phyloP scores from a whole-genome alignment of 2,888 invertebrate species.

The Yponomeuta evonymella region DNA sequence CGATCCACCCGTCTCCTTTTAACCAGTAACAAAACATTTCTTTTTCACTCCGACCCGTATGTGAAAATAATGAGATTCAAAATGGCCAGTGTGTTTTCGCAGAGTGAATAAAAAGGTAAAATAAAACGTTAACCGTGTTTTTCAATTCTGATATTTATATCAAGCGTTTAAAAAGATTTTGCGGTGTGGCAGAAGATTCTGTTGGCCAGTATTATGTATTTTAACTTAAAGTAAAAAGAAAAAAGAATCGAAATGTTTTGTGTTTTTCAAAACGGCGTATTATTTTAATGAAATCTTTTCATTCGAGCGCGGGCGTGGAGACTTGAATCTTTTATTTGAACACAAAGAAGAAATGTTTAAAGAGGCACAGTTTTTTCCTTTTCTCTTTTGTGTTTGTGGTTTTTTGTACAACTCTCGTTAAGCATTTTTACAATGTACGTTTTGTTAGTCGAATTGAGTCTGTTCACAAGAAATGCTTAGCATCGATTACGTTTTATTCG shows the following conservation, averaged over 20 bases:
- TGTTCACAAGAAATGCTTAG: not conserved
- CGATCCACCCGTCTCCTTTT: slow-evolving; percentile 13
- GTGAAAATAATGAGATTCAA: slow-evolving; percentile 50
- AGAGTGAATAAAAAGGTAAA: slow-evolving; percentile 20
- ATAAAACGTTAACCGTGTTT: not conserved
- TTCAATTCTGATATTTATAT: slow-evolving; percentile 1
- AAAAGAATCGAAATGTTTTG: slow-evolving; percentile 29
- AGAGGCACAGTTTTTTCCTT: slow-evolving; percentile 29
- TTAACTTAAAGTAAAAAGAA: slow-evolving; percentile 30
- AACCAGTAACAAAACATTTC: slow-evolving; percentile 25
- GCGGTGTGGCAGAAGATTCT: not conserved
- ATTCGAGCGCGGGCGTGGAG: slow-evolving; percentile 34
- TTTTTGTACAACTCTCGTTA: slow-evolving; percentile 30
- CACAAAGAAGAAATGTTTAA: slow-evolving; percentile 21
- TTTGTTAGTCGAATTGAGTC: slow-evolving; percentile 9
- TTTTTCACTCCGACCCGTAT: slow-evolving; percentile 36
- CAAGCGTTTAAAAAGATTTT: not conserved
- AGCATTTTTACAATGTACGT: slow-evolving; percentile 6
- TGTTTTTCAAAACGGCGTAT: slow-evolving; percentile 46
- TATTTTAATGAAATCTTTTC: slow-evolving; percentile 53
- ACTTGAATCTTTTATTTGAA: slow-evolving; percentile 24
- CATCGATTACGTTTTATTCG: slow-evolving; percentile 5
- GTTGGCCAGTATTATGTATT: slow-evolving; percentile 46
- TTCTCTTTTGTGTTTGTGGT: slow-evolving; percentile 27
- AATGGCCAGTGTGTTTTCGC: slow-evolving; percentile 56